A percentile compares a stretch with the other conserved stretches of the same genome.
These are phyloP conservation scores for Platycercus adscitus DNA, from an alignment of 2,113 vertebrate genomes.

Conservation along the genomic window DNA sequence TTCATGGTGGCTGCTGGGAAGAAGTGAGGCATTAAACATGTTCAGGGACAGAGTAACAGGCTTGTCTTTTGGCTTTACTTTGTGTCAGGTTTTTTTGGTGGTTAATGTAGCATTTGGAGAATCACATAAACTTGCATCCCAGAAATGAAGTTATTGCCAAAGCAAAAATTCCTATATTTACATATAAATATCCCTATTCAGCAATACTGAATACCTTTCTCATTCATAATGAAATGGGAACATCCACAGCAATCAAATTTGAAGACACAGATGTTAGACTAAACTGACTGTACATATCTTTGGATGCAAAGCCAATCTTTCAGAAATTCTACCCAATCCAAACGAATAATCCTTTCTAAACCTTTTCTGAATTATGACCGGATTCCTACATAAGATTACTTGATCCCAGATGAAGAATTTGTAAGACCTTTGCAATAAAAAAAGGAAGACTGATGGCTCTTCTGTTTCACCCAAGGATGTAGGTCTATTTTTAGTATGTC, in stretches of 20 bases:
- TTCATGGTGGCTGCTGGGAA: background rate
- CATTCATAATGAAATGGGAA: conserved; percentile 65
- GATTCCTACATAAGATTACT: conserved; percentile 20
- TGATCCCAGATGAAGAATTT: conserved; percentile 17
- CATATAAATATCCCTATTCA: conserved; percentile 76
- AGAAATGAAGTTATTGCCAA: conserved; percentile 64
- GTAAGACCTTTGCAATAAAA: background rate
- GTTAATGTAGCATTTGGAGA: conserved; percentile 56
- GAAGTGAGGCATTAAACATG: background rate
- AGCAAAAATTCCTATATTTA: conserved; percentile 73
- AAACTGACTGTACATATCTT: conserved; percentile 58
- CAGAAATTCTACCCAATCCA: conserved; percentile 48
- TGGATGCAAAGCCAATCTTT: conserved; percentile 56
- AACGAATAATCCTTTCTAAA: conserved; percentile 43
- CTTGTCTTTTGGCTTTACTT: conserved; percentile 46
- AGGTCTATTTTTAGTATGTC: background rate
- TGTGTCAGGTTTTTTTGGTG: background rate
- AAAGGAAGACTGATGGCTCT: background rate
- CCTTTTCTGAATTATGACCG: conserved; percentile 29
- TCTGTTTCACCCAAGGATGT: background rate
- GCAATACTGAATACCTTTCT: conserved; percentile 67
- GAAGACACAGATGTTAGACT: conserved; percentile 71
- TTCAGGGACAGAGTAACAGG: background rate
- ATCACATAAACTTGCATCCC: conserved; percentile 46
- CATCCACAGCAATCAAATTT: conserved; percentile 59